phyloP scores from a whole-genome alignment of 2,888 invertebrate genomes.

The Crematogaster levior region DNA sequence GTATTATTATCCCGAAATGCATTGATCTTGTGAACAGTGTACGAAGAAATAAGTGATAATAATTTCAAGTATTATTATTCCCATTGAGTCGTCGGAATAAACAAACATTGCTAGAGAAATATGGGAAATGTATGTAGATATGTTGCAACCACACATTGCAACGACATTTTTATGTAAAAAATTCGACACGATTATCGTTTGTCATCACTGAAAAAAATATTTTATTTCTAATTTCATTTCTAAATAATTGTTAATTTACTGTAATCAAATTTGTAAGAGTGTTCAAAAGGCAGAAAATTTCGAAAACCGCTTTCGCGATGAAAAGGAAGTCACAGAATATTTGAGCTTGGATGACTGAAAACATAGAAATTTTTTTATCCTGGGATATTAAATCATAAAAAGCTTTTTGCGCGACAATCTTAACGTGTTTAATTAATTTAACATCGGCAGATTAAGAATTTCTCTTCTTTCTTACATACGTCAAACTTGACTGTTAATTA shows the following conservation, averaged over 20 bases:
- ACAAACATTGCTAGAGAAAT: slow-evolving; percentile 79
- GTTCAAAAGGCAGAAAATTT: not conserved
- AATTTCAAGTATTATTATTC: too few species aligned
- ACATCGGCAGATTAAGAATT: not conserved
- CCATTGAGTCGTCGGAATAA: slow-evolving; percentile 89
- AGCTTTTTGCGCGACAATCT: not conserved
- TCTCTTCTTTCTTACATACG: not conserved
- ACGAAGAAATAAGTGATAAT: too few species aligned
- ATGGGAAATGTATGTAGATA: not conserved
- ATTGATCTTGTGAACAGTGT: too few species aligned
- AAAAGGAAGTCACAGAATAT: not conserved
- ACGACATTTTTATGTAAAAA: not conserved
- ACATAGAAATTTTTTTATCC: not conserved
- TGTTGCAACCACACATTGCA: not conserved
- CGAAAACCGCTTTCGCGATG: not conserved
- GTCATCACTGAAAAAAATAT: not conserved
- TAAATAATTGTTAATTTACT: not conserved
- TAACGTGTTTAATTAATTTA: slow-evolving; percentile 21
- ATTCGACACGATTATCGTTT: not conserved
- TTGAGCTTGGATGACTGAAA: not conserved
- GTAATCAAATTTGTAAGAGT: not conserved
- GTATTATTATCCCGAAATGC: too few species aligned
- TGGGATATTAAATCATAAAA: not conserved
- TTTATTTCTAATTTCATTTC: not conserved
- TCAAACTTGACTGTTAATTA: not conserved